Evolutionary conservation across 2,797 vertebrate genomes (phyloP), one percentile per base, ranked within the genome.

Genomic region (Thalassophryne amazonica): DNA sequence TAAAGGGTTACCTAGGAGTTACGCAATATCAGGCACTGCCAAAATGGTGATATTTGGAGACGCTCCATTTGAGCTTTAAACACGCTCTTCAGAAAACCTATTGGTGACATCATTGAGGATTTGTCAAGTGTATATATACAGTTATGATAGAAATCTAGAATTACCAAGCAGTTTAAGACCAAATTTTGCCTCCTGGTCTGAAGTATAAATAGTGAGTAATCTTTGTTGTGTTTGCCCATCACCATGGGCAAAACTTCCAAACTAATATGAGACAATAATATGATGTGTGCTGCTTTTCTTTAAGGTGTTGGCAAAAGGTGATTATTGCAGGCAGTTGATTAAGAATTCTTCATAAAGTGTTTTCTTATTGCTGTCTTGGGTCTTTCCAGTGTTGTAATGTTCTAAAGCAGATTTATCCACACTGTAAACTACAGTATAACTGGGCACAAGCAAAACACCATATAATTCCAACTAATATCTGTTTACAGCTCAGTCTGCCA

Each of bases 401-500:
- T 54, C 29, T 61, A 31, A n/a, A 73, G 64, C 33, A 41, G 62
- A 62, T 76, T 81, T 67, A 75, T 53, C 43, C 47, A 31, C 45
- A 42, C 49, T 56, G 55, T 81, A 65, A 78, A 77, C 43, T 71
- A n/a, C n/a, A n/a, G n/a, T n/a, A 30, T 53, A 50, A 68, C 21
- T 48, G 51, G 66, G 61, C 62, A 63, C 38, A 51, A 61, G 60
- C 21, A 55, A 73, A 61, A 67, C 36, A 55, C 12, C 11, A 21
- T 25, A 60, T 82, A 82, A 83, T 80, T 77, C 69, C 16, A 23
- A 7, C 57, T 78, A 76, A 80, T 69, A 49, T 64, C 59, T 70
- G 57, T 83, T 80, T 69, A 78, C 66, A 53, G 53, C 50, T 67
- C 60, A 55, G 48, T 50, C 65, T 58, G 60, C 25, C 47, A 66